Evolutionary conservation across 2,888 invertebrate genomes (phyloP).

Genomic region (Linyphia triangularis): DNA sequence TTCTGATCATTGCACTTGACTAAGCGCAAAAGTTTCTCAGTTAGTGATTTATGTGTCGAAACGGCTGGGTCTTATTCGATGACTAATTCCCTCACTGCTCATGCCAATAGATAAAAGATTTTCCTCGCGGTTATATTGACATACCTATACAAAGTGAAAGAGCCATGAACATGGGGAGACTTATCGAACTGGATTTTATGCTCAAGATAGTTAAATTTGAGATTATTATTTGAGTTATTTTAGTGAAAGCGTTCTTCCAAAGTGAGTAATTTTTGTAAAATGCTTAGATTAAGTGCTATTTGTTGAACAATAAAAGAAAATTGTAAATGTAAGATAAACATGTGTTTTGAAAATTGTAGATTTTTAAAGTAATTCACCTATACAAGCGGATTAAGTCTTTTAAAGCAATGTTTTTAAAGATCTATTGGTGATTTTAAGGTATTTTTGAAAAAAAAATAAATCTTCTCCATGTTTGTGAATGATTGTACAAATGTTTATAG

Average conservation of each 20-base stretch:
- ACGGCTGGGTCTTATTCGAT: slow-evolving; percentile 35
- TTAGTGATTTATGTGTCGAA: slow-evolving; percentile 65
- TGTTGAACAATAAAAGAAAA: no score
- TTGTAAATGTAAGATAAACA: no score
- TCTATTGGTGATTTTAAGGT: no score
- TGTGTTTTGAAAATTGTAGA: no score
- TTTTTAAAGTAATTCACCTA: no score
- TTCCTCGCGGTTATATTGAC: slow-evolving; percentile 33
- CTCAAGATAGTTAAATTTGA: not conserved
- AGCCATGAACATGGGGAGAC: not conserved
- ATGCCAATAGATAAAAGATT: slow-evolving; percentile 34
- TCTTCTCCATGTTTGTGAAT: no score
- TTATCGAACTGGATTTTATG: not conserved
- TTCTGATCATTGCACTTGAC: slow-evolving; percentile 62
- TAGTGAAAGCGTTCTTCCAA: not conserved
- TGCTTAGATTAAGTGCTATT: no score
- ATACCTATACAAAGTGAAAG: not conserved
- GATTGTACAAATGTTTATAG: no score
- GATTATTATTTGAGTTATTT: not conserved
- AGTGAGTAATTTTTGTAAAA: no score
- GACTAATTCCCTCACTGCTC: slow-evolving; percentile 41
- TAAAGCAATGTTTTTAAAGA: no score
- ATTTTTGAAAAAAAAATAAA: no score
- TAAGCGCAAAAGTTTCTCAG: slow-evolving; percentile 46
- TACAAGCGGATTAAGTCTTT: no score